Conservation (phyloP, 2,888 invertebrate species). For the Melieria crassipennis region DNA sequence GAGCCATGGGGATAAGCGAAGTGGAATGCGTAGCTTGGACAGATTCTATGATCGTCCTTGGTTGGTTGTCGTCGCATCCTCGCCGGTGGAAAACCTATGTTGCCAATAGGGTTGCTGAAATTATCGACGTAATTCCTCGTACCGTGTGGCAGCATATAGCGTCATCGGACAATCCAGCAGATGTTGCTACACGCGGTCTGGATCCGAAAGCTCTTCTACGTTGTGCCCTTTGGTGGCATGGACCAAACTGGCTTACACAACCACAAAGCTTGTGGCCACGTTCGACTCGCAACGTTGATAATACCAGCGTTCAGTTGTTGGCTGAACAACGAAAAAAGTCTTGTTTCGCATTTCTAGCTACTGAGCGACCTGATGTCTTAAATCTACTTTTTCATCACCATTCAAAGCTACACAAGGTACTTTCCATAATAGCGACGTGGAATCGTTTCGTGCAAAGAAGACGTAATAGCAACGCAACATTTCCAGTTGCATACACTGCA, state of each 20-base stretch:
- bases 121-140: constrained; percentile 9
- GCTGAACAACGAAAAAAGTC: background rate
- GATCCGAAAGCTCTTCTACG: background rate
- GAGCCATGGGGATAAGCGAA: background rate
- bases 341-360: constrained; percentile 5
- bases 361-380: constrained; percentile 9
- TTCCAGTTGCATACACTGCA: constrained; percentile 2
- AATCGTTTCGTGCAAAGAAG: constrained; percentile 16
- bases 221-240: background rate
- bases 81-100: constrained; percentile 29
- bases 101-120: constrained; percentile 15
- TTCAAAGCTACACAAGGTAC: constrained; percentile 15
- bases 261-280: background rate
- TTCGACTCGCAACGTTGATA: background rate
- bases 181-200: background rate
- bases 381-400: constrained; percentile 3
- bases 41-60: constrained; percentile 24
- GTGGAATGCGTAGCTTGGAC: constrained; percentile 16
- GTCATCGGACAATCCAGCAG: background rate
- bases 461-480: background rate
- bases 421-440: constrained; percentile 14
- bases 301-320: background rate
- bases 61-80: constrained; percentile 26
- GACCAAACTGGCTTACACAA: constrained; percentile 2
- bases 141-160: background rate